Conservation (phyloP, 2,797 vertebrate genomes). For the Sphaeramia orbicularis region DNA sequence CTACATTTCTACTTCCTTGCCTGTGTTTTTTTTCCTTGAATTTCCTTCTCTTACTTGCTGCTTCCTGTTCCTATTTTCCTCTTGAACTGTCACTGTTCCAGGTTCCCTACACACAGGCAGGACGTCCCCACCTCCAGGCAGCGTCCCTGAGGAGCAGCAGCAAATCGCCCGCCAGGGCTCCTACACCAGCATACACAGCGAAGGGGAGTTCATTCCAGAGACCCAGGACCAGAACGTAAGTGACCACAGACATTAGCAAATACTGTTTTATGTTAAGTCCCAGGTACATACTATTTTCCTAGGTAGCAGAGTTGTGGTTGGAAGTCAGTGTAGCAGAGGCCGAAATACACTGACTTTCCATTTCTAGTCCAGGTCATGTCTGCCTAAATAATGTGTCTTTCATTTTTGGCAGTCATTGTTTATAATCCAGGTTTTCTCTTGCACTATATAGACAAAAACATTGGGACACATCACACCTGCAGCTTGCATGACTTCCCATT, state of each 20-base stretch:
- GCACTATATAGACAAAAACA: no score
- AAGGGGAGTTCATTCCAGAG: constrained; percentile 95
- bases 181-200: constrained; percentile 95
- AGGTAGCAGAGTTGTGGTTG: no score
- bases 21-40: neutral
- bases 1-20: neutral
- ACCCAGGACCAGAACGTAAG: constrained; percentile 89
- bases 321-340: no score
- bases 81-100: constrained; percentile 50
- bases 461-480: no score
- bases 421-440: no score
- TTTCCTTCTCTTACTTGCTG: neutral
- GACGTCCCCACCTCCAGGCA: constrained; percentile 92
- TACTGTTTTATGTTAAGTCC: no score
- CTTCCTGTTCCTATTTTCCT: neutral
- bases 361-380: no score
- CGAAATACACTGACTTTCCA: no score
- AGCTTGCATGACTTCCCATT: no score
- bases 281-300: no score
- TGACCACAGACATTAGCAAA: neutral
- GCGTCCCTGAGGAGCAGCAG: constrained; percentile 94
- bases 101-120: constrained; percentile 93
- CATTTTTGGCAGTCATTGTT: no score
- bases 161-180: constrained; percentile 95
- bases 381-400: no score